phyloP scores from a whole-genome alignment of 2,113 vertebrate genomes.

The Antidorcas marsupialis region DNA sequence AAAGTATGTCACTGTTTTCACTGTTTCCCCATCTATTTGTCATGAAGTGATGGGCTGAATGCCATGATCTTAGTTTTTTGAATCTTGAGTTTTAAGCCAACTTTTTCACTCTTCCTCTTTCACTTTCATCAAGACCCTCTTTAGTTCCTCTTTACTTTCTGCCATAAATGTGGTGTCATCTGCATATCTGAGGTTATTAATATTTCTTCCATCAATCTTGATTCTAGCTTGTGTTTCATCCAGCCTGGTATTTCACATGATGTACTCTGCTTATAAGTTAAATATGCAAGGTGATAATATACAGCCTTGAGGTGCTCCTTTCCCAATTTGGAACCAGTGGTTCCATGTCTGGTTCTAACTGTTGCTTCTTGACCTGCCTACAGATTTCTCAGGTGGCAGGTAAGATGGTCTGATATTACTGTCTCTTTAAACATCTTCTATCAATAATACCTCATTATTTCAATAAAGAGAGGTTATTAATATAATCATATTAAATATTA shows the following conservation, averaged over 20 bases:
- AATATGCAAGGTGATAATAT: rapidly evolving
- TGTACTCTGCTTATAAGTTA: background rate
- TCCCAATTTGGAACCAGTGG: background rate
- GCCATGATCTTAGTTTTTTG: background rate
- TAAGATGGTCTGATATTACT: background rate
- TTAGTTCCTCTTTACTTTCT: background rate
- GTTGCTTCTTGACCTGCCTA: background rate
- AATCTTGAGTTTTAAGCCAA: background rate
- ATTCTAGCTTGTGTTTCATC: background rate
- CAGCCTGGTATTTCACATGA: background rate
- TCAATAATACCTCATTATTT: background rate
- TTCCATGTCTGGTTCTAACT: background rate
- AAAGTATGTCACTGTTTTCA: background rate
- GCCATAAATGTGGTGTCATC: background rate
- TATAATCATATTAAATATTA: background rate
- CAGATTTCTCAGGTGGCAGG: background rate
- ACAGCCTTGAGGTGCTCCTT: background rate
- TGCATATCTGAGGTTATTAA: background rate
- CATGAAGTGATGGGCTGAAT: background rate
- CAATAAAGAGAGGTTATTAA: background rate
- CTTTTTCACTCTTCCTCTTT: background rate
- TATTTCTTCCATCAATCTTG: background rate
- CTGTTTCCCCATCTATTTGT: background rate
- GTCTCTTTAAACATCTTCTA: background rate
- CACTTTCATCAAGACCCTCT: background rate